These are phyloP conservation scores for Megaceryle alcyon DNA, from an alignment of 2,797 vertebrate genomes.

Conservation along the genomic window DNA sequence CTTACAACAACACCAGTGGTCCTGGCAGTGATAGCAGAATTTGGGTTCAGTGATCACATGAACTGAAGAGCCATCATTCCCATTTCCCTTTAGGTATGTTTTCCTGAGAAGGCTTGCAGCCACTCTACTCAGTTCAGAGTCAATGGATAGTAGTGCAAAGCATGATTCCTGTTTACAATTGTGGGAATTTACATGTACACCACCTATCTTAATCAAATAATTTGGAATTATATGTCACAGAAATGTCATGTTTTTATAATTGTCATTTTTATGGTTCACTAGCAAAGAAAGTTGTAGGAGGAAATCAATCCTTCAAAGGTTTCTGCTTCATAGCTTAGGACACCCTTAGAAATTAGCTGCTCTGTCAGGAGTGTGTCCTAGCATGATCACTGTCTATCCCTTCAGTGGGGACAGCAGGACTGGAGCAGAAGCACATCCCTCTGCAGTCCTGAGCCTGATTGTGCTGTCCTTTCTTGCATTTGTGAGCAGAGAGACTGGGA, in stretches of 20 bases:
- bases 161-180: accelerated
- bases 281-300: neutral
- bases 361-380: neutral
- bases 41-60: neutral
- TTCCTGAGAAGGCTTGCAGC: neutral
- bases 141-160: neutral
- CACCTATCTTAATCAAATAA: accelerated
- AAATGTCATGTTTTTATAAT: neutral
- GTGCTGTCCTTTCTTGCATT: neutral
- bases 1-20: neutral
- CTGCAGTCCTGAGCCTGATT: neutral
- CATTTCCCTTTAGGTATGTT: neutral
- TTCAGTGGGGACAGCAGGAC: neutral
- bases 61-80: neutral
- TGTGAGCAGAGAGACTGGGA: neutral
- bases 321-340: neutral
- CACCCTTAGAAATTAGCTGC: neutral
- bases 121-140: neutral
- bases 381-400: neutral
- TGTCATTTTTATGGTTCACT: neutral
- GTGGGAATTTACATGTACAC: neutral
- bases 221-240: neutral
- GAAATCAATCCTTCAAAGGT: neutral
- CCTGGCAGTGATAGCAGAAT: neutral
- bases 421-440: neutral